A percentile compares a stretch with the other conserved stretches of the same genome.
phyloP scores from a whole-genome alignment of 2,888 invertebrate genomes.

The Acanthosoma haemorrhoidale region DNA sequence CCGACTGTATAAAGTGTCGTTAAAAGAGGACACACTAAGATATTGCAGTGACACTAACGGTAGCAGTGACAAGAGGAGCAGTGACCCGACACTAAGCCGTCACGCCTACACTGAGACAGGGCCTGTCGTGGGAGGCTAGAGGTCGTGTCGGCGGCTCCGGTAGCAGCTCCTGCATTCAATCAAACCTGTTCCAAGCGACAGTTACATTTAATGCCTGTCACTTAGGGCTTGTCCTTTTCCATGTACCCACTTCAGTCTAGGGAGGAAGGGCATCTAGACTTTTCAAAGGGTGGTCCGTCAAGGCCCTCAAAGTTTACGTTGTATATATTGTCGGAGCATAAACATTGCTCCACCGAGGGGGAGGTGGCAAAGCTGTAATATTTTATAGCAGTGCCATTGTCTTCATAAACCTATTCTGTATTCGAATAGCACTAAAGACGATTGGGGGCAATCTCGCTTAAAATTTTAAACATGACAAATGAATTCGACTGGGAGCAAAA shows the following conservation, averaged over 20 bases:
- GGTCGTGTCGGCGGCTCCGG: background rate
- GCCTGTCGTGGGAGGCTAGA: constrained; percentile 1
- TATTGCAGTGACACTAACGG: no score
- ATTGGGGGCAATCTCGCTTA: no score
- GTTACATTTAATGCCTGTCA: background rate
- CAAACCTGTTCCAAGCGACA: background rate
- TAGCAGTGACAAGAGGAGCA: background rate
- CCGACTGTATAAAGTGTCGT: no score
- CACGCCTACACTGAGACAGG: constrained; percentile 1
- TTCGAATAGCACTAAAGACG: no score
- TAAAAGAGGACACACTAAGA: no score
- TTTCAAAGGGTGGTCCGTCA: background rate
- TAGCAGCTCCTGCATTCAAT: background rate
- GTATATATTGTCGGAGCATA: background rate
- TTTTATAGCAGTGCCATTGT: no score
- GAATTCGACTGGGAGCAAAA: no score
- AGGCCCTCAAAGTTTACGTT: no score
- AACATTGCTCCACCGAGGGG: background rate
- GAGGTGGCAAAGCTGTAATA: background rate
- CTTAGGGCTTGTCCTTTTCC: background rate
- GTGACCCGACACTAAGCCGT: background rate
- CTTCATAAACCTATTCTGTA: no score
- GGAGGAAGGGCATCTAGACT: no score
- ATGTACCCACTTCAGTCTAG: background rate
- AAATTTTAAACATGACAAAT: no score